These are phyloP conservation scores for Gopherus evgoodei DNA, from an alignment of 2,113 vertebrate species.

Conservation along the genomic window DNA sequence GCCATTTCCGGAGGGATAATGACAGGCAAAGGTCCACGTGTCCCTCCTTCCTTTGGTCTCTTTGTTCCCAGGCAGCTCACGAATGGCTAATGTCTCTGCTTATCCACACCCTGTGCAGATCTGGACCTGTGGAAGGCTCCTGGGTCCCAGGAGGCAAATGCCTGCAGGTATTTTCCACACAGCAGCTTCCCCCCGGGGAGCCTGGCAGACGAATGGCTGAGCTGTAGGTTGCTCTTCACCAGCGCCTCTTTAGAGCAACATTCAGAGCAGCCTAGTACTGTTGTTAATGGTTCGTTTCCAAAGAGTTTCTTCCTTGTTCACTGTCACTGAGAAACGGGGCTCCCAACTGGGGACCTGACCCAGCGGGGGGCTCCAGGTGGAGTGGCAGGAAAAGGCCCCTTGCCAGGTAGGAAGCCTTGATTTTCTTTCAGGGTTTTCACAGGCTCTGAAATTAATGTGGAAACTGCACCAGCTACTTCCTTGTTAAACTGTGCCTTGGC, in stretches of 20 bases:
- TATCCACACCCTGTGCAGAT: not conserved
- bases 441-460: not conserved
- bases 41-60: not conserved
- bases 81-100: not conserved
- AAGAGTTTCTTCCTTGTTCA: not conserved
- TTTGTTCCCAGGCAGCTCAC: not conserved
- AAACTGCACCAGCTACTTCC: not conserved
- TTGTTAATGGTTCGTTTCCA: not conserved
- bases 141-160: not conserved
- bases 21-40: not conserved
- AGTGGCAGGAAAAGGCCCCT: not conserved
- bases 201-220: not conserved
- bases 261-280: not conserved
- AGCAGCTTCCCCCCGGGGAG: not conserved
- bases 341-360: not conserved
- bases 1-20: not conserved
- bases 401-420: not conserved
- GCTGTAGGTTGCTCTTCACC: not conserved
- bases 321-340: not conserved
- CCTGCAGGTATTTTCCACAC: not conserved
- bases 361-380: not conserved
- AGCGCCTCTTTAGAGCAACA: not conserved
- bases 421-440: not conserved
- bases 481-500: not conserved
- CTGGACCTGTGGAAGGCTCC: not conserved